Conservation (phyloP, 2,888 invertebrate genomes). For the Apodemia duryi region DNA sequence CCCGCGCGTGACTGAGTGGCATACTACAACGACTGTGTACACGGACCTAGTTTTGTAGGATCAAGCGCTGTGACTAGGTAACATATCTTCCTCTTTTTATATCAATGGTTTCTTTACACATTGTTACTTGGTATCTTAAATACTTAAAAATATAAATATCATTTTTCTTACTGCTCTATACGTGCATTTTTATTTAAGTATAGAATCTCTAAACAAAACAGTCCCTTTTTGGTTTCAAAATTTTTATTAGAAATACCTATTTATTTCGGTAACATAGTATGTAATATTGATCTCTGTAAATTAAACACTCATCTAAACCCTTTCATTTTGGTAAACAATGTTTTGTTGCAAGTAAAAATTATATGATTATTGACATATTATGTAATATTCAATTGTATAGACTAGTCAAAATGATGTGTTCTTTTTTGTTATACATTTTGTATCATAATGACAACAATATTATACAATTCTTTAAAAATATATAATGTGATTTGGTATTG, state of each 20-base stretch:
- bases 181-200: not conserved
- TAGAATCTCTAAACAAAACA: slow-evolving; percentile 14
- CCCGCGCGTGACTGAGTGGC: too few species aligned
- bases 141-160: too few species aligned
- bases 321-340: not conserved
- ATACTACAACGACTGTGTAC: too few species aligned
- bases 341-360: not conserved
- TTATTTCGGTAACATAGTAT: slow-evolving; percentile 5
- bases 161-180: not conserved
- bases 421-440: not conserved
- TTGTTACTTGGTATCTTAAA: too few species aligned
- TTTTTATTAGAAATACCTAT: slow-evolving; percentile 1
- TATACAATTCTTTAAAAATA: not conserved
- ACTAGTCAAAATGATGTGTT: slow-evolving; percentile 18
- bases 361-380: not conserved
- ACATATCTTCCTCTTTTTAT: too few species aligned
- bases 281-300: slow-evolving; percentile 20
- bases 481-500: not conserved
- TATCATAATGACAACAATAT: too few species aligned
- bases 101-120: too few species aligned
- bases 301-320: not conserved
- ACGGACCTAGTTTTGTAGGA: too few species aligned
- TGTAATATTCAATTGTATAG: not conserved
- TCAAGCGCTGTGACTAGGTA: too few species aligned
- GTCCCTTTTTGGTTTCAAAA: not conserved